These are phyloP conservation scores for Ptilonorhynchus violaceus DNA, from an alignment of 2,113 vertebrate species.

Conservation along the genomic window DNA sequence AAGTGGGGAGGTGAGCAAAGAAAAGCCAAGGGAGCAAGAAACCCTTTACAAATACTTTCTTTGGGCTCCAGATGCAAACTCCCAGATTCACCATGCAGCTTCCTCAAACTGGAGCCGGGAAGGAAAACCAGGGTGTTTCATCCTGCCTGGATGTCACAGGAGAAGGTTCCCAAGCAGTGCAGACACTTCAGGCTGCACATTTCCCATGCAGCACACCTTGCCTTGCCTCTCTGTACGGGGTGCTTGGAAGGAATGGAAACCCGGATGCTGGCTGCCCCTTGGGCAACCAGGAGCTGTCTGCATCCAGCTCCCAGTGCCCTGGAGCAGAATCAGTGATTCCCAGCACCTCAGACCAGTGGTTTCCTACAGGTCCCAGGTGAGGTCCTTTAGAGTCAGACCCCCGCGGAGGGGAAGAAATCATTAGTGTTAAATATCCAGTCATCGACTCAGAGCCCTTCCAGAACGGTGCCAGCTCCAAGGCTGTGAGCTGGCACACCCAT, in stretches of 20 bases:
- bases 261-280: background rate
- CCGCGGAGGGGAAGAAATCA: background rate
- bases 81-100: background rate
- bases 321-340: background rate
- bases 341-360: background rate
- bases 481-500: background rate
- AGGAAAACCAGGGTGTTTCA: background rate
- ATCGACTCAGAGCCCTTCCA: background rate
- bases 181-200: background rate
- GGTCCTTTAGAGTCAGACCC: background rate
- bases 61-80: background rate
- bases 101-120: background rate
- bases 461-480: background rate
- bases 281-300: background rate
- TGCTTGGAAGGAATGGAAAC: background rate
- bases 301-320: background rate
- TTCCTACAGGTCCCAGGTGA: background rate
- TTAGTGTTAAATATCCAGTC: background rate
- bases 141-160: background rate
- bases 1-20: background rate
- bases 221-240: background rate
- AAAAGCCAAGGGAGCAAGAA: background rate
- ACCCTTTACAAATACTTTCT: background rate
- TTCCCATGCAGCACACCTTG: background rate
- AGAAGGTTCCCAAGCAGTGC: background rate